Evolutionary conservation across 2,113 vertebrate species (phyloP).

Genomic region (Barnardius zonarius): DNA sequence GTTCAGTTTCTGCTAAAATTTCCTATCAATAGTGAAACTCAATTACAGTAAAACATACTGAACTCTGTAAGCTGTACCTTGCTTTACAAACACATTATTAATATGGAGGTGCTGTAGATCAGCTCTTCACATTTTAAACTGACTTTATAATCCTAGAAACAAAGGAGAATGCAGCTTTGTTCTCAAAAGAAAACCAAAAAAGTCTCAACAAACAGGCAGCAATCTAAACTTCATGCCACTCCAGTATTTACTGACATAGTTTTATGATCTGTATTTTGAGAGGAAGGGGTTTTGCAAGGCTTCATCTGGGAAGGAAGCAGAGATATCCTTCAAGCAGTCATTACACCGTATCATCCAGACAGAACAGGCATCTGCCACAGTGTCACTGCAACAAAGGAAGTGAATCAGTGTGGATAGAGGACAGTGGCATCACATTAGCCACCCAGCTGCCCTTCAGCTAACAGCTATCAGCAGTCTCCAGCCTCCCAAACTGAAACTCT

Average conservation of each 20-base stretch:
- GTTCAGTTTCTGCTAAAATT: background rate
- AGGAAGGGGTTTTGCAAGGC: background rate
- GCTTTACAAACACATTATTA: background rate
- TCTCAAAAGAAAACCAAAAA: background rate
- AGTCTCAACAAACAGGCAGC: background rate
- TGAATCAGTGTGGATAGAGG: background rate
- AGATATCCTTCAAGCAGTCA: fast-evolving
- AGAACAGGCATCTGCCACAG: fast-evolving
- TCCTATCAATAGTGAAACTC: background rate
- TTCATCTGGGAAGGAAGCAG: background rate
- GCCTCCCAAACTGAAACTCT: background rate
- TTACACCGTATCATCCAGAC: fast-evolving
- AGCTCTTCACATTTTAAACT: background rate
- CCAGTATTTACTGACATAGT: background rate
- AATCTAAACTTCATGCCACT: background rate
- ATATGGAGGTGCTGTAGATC: fast-evolving
- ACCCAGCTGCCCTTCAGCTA: background rate
- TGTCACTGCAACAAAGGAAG: background rate
- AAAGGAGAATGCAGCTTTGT: background rate
- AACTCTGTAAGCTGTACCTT: background rate
- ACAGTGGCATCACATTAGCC: background rate
- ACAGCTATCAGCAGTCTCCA: background rate
- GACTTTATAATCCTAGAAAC: background rate
- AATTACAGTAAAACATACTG: background rate
- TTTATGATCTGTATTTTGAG: background rate